These are phyloP conservation scores for Andrena camellia DNA, from an alignment of 2,888 invertebrate species.

Conservation along the genomic window DNA sequence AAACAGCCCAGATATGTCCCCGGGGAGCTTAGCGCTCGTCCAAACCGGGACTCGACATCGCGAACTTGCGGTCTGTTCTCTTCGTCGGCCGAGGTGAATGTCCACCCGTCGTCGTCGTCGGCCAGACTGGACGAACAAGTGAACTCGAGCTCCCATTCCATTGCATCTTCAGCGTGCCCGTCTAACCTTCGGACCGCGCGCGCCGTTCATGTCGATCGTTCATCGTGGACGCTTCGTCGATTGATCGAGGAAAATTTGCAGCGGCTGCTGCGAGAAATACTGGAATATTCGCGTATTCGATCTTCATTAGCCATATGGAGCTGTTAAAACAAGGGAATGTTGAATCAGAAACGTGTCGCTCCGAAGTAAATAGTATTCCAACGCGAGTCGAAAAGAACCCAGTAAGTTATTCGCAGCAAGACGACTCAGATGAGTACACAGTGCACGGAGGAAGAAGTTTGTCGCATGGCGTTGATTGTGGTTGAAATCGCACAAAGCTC, in stretches of 20 bases:
- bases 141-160: slow-evolving; percentile 77
- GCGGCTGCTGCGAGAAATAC: neutral
- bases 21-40: slow-evolving; percentile 74
- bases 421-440: neutral
- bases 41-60: slow-evolving; percentile 78
- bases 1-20: slow-evolving; percentile 83
- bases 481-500: slow-evolving; percentile 35
- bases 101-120: slow-evolving; percentile 72
- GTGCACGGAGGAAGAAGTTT: neutral
- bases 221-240: slow-evolving; percentile 16
- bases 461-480: slow-evolving; percentile 2
- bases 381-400: neutral
- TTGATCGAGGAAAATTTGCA: slow-evolving; percentile 16
- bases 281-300: neutral
- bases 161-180: slow-evolving; percentile 32
- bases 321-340: too few relatives aligned
- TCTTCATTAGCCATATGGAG: neutral
- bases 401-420: neutral
- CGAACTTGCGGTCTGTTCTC: slow-evolving; percentile 65
- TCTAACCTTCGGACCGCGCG: slow-evolving; percentile 36
- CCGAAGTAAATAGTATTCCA: neutral
- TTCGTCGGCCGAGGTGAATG: slow-evolving; percentile 78
- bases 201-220: slow-evolving; percentile 29
- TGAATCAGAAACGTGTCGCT: neutral
- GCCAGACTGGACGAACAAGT: slow-evolving; percentile 80